phyloP scores from a whole-genome alignment of 2,797 vertebrate genomes.

The Amblyopsis hoosieri region DNA sequence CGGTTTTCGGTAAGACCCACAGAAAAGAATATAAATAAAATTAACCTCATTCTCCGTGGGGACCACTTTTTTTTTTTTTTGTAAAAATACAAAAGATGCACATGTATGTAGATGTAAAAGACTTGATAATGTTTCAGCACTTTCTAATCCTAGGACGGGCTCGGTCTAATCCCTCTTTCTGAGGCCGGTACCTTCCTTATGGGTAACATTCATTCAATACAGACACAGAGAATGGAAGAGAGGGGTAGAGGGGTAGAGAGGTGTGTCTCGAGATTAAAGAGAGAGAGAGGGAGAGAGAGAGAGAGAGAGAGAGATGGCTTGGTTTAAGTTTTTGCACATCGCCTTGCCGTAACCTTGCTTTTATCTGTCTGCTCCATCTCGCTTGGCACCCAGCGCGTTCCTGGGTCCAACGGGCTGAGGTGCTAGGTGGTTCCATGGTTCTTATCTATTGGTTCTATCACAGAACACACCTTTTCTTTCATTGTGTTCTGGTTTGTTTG shows the following conservation, averaged over 20 bases:
- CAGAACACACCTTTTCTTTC: constrained; percentile 83
- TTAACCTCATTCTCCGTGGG: constrained; percentile 77
- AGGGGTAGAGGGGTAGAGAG: constrained; percentile 17
- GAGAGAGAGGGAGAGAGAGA: constrained; percentile 24
- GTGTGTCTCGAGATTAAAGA: constrained; percentile 45
- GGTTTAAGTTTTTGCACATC: constrained; percentile 72
- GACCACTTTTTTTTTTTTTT: constrained; percentile 76
- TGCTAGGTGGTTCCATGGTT: constrained; percentile 69
- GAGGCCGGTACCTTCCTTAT: constrained; percentile 54
- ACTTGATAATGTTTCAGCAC: constrained; percentile 86
- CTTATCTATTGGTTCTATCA: constrained; percentile 77
- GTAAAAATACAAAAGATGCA: constrained; percentile 75
- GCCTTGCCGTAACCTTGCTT: constrained; percentile 64
- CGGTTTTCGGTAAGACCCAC: constrained; percentile 61
- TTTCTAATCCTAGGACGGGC: constrained; percentile 75
- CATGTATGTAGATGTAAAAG: constrained; percentile 79
- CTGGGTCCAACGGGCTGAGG: constrained; percentile 81
- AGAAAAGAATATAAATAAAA: constrained; percentile 57
- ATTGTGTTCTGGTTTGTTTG: constrained; percentile 52
- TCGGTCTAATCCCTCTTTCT: constrained; percentile 65
- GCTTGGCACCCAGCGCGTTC: constrained; percentile 71
- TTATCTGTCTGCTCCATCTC: constrained; percentile 66
- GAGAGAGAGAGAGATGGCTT: constrained; percentile 39
- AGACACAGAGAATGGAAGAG: constrained; percentile 57
- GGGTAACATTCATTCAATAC: constrained; percentile 74